Conservation (phyloP, 2,113 vertebrate genomes). For the Brienomyrus longianalis region DNA sequence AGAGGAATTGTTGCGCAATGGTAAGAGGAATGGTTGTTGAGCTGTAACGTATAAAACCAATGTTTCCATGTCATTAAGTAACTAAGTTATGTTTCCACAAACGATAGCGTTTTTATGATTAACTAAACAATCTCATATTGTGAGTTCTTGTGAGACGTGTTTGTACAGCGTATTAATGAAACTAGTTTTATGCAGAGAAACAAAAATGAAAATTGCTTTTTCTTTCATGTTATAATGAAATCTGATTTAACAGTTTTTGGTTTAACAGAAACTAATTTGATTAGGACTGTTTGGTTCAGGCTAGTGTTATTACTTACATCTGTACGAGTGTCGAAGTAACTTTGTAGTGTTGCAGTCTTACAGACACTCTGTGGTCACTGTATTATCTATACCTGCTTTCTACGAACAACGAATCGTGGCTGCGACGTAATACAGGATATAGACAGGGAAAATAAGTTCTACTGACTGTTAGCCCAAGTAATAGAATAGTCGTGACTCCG, state of each 20-base stretch:
- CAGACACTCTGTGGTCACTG: background rate
- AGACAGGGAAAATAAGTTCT: background rate
- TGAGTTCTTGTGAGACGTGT: background rate
- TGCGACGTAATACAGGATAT: background rate
- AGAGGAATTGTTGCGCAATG: conserved; percentile 46
- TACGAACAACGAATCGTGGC: too few species aligned
- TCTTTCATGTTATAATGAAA: background rate
- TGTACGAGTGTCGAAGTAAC: background rate
- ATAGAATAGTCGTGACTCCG: background rate
- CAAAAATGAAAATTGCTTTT: background rate
- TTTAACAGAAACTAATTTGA: background rate
- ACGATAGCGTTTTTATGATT: background rate
- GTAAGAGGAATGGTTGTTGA: conserved; percentile 16
- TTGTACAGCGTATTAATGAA: background rate
- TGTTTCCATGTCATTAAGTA: background rate
- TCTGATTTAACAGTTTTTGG: background rate
- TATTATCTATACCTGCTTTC: background rate
- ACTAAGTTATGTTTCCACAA: background rate
- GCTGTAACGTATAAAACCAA: background rate
- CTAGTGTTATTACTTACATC: background rate
- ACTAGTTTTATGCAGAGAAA: background rate
- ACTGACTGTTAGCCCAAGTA: background rate
- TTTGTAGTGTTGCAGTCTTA: background rate
- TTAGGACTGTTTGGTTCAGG: background rate
- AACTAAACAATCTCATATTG: background rate